Conservation (phyloP, 2,888 invertebrate genomes). For the Drosophila nr. fundita region DNA sequence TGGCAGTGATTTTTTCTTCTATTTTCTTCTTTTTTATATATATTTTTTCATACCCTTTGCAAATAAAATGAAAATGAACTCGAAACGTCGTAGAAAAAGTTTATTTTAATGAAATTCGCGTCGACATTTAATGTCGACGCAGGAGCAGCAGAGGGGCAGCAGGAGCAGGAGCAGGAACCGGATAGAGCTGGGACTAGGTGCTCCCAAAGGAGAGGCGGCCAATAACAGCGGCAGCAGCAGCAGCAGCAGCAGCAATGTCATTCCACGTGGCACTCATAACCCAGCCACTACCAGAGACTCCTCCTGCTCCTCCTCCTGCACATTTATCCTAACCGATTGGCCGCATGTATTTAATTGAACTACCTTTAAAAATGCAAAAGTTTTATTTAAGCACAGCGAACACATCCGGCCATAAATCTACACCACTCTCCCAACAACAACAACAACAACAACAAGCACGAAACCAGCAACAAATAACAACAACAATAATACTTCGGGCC, state of each 20-base stretch:
- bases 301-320: not conserved
- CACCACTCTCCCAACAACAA: conserved; percentile 15
- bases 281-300: not conserved
- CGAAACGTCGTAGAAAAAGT: conserved; percentile 74
- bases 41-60: conserved; percentile 32
- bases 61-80: conserved; percentile 80
- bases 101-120: conserved; percentile 80
- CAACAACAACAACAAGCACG: not conserved
- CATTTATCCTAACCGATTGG: conserved; percentile 6
- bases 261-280: conserved; percentile 23
- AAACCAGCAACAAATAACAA: not conserved
- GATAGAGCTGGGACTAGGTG: not conserved
- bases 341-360: conserved; percentile 33
- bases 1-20: conserved; percentile 66
- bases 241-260: conserved; percentile 9
- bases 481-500: conserved; percentile 23
- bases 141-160: conserved; percentile 2
- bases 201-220: conserved; percentile 16
- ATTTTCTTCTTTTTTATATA: conserved; percentile 5
- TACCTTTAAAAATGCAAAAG: conserved; percentile 22
- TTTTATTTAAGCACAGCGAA: conserved; percentile 12
- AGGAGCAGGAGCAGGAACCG: not conserved
- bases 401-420: conserved; percentile 25
- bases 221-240: not conserved
- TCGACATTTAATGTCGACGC: conserved; percentile 73